phyloP scores from a whole-genome alignment of 2,888 invertebrate genomes.

The Cenopis cana region DNA sequence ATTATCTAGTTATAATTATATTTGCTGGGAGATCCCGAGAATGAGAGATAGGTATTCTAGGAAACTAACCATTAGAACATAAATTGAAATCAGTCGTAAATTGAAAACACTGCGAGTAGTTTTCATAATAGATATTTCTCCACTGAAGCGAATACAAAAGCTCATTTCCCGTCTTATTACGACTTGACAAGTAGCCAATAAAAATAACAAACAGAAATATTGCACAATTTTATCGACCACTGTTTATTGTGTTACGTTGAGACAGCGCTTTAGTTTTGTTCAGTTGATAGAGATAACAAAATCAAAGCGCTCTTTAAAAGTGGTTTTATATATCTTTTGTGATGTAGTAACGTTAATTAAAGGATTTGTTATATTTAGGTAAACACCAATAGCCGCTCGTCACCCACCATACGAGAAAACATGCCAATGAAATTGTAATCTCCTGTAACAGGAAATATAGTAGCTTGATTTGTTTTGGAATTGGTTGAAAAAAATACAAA shows the following conservation, averaged over 20 bases:
- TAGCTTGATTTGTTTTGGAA: no score
- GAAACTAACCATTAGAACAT: constrained; percentile 2
- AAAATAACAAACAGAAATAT: constrained; percentile 43
- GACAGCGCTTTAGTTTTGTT: background rate
- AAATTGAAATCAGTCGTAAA: constrained; percentile 38
- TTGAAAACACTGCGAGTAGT: constrained; percentile 21
- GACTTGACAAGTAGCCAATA: constrained; percentile 45
- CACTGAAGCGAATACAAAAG: constrained; percentile 38
- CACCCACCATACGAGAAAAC: no score
- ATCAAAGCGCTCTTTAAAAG: no score
- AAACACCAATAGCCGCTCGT: no score
- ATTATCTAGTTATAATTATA: background rate
- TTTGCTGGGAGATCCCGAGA: background rate
- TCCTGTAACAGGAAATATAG: no score
- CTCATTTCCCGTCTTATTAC: constrained; percentile 44
- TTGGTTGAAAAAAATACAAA: no score
- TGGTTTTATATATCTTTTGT: no score
- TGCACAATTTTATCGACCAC: constrained; percentile 36
- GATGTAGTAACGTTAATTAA: no score
- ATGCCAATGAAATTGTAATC: no score
- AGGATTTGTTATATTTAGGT: no score
- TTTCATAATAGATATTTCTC: constrained; percentile 40
- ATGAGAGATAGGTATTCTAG: background rate
- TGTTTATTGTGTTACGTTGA: constrained; percentile 20
- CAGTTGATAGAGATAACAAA: background rate